These are phyloP conservation scores for Myotis davidii DNA, from an alignment of 2,113 vertebrate species.

Conservation along the genomic window DNA sequence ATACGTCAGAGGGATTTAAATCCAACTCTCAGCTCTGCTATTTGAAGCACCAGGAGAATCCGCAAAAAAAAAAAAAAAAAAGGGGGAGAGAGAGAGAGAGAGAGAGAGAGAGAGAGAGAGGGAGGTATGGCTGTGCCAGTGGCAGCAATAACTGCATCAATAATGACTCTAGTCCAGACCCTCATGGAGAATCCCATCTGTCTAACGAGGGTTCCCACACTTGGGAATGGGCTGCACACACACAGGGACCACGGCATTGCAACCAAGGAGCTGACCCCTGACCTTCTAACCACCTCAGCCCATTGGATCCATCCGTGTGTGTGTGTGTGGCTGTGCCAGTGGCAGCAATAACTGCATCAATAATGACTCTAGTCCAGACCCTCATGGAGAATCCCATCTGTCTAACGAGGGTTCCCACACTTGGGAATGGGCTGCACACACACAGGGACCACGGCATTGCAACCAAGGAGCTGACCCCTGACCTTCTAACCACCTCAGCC, in stretches of 20 bases:
- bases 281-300: too few species aligned
- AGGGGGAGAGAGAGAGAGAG: background rate
- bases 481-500: too few species aligned
- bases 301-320: too few species aligned
- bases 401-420: background rate
- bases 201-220: background rate
- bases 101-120: background rate
- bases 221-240: background rate
- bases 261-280: too few species aligned
- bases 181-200: background rate
- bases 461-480: too few species aligned
- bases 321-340: too few species aligned
- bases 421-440: background rate
- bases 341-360: background rate
- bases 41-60: background rate
- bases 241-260: too few species aligned
- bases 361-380: background rate
- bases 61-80: background rate
- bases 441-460: too few species aligned
- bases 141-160: background rate
- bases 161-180: background rate
- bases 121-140: rapidly evolving
- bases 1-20: background rate
- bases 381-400: background rate
- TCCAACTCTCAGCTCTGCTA: background rate